Percentiles rank a stretch among this genome's conserved stretches.
phyloP scores from a whole-genome alignment of 1,140 invertebrate species.

The Nomia melanderi region DNA sequence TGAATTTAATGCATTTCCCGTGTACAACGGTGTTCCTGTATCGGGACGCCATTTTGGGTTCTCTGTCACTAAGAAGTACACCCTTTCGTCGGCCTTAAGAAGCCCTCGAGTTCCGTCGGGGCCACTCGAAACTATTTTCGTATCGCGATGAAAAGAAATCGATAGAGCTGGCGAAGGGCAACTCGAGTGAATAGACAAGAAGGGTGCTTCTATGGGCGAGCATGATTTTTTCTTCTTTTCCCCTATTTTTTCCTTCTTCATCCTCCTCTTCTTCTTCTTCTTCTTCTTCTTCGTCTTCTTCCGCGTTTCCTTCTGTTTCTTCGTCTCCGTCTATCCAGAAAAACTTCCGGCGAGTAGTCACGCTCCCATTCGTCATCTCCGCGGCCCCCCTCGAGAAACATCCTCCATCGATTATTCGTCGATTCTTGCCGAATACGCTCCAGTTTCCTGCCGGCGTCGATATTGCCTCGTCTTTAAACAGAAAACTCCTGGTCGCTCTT shows the following conservation, averaged over 20 bases:
- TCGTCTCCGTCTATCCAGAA: conserved; percentile 39
- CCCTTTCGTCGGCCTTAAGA: conserved; percentile 68
- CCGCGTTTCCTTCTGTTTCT: background rate
- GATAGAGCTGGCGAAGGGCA: conserved; percentile 68
- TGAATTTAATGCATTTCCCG: conserved; percentile 68
- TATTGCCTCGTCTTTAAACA: conserved; percentile 11
- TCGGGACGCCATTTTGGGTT: conserved; percentile 67
- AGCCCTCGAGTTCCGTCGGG: conserved; percentile 64
- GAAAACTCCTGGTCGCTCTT: background rate
- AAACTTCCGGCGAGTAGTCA: conserved; percentile 54
- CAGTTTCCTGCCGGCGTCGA: conserved; percentile 11
- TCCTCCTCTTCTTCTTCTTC: too few relatives aligned
- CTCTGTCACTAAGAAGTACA: conserved; percentile 67
- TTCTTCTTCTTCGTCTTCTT: background rate
- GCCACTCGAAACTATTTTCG: conserved; percentile 70
- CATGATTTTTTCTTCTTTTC: conserved; percentile 54
- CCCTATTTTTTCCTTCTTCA: too few relatives aligned
- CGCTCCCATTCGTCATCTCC: conserved; percentile 48
- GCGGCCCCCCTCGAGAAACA: conserved; percentile 33
- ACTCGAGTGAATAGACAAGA: conserved; percentile 69
- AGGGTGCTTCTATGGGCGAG: conserved; percentile 63
- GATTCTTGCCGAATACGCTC: conserved; percentile 37
- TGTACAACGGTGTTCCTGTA: conserved; percentile 64
- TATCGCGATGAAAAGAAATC: conserved; percentile 69
- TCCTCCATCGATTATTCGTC: conserved; percentile 46